Evolutionary conservation across 1,140 invertebrate species (phyloP).

Genomic region (Drosophila pandora): DNA sequence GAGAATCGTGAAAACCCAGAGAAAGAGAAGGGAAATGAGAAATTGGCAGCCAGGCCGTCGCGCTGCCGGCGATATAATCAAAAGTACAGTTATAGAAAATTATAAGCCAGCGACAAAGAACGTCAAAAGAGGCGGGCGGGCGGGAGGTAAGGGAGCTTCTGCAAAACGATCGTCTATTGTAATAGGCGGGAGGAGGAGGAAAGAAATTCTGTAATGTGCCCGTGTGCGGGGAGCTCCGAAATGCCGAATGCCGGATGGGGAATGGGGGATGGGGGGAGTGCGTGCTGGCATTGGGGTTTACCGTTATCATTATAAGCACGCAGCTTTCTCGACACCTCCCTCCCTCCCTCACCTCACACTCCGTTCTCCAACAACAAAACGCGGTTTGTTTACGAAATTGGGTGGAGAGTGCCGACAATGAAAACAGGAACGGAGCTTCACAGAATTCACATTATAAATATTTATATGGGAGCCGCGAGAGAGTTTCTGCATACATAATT

Average conservation of each 20-base stretch:
- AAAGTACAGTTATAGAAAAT: conserved; percentile 74
- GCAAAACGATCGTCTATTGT: conserved; percentile 22
- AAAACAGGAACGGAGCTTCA: conserved; percentile 66
- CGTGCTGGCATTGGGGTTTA: conserved; percentile 32
- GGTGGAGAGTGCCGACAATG: conserved; percentile 42
- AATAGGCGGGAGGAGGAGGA: neutral
- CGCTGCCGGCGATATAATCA: conserved; percentile 49
- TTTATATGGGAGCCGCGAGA: conserved; percentile 58
- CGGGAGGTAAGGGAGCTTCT: neutral
- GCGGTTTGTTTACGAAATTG: conserved; percentile 79
- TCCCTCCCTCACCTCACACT: neutral
- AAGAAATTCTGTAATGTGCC: conserved; percentile 3
- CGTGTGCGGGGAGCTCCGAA: neutral
- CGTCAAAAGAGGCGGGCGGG: conserved; percentile 17
- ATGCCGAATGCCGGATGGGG: no score
- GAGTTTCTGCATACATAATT: conserved; percentile 72
- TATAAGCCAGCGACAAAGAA: conserved; percentile 72
- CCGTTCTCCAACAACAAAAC: conserved; percentile 62
- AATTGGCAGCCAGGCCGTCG: conserved; percentile 20
- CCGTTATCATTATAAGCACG: conserved; percentile 74
- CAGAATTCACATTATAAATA: conserved; percentile 51
- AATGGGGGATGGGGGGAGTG: neutral
- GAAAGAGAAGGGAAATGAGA: conserved; percentile 23
- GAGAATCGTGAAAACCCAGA: conserved; percentile 9
- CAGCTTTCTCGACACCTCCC: conserved; percentile 29